phyloP scores from a whole-genome alignment of 1,140 invertebrate genomes.

The Lithobius niger region DNA sequence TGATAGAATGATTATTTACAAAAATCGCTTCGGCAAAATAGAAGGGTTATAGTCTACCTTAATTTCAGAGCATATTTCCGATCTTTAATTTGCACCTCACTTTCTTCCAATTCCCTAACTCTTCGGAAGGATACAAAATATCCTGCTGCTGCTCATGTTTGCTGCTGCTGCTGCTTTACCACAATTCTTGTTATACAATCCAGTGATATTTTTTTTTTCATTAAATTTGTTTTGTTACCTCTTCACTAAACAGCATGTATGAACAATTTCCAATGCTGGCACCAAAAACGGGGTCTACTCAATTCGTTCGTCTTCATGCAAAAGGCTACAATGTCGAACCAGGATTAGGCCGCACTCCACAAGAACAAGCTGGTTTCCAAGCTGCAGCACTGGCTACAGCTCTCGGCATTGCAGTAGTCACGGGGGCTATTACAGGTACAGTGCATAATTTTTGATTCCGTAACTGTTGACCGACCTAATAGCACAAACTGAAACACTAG shows the following conservation, averaged over 20 bases:
- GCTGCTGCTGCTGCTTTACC: no score
- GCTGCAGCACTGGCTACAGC: background rate
- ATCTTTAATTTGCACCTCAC: background rate
- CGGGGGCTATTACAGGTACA: background rate
- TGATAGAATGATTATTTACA: no score
- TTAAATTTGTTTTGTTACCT: background rate
- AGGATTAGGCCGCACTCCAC: background rate
- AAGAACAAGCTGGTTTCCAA: background rate
- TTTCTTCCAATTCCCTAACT: background rate
- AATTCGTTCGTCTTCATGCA: background rate
- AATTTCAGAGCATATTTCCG: no score
- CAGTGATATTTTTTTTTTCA: no score
- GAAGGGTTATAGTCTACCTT: no score
- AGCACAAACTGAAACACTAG: no score
- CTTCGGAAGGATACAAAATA: background rate
- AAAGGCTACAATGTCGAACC: background rate
- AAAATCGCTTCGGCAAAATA: no score
- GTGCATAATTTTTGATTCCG: no score
- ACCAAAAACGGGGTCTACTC: background rate
- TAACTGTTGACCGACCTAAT: no score
- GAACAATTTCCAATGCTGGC: background rate
- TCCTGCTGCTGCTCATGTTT: no score
- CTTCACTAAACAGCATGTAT: background rate
- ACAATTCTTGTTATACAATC: no score
- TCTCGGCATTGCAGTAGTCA: background rate